Evolutionary conservation across 2,888 invertebrate genomes (phyloP).

Genomic region (Trichogramma dendrolimi): DNA sequence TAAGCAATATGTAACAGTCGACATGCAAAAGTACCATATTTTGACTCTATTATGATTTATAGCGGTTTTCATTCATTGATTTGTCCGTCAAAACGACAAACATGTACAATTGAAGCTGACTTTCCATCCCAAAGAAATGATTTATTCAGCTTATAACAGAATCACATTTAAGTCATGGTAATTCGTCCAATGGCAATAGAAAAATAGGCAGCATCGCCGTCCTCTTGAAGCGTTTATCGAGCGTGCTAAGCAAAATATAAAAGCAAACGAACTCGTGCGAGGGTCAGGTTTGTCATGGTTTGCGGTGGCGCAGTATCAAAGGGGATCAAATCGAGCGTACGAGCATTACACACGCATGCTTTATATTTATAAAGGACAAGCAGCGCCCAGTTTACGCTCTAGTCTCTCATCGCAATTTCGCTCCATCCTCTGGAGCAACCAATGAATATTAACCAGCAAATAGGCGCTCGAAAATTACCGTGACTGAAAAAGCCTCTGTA

Average conservation of each 20-base stretch:
- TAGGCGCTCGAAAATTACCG: slow-evolving; percentile 28
- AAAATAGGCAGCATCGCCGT: background rate
- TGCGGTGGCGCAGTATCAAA: slow-evolving; percentile 23
- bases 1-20: too few relatives aligned
- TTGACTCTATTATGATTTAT: too few relatives aligned
- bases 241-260: background rate
- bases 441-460: slow-evolving; percentile 53
- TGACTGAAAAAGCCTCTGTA: too few relatives aligned
- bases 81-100: too few relatives aligned
- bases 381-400: too few relatives aligned
- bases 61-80: too few relatives aligned
- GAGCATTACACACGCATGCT: slow-evolving; percentile 29
- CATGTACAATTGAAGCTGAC: too few relatives aligned
- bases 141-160: too few relatives aligned
- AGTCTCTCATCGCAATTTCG: slow-evolving; percentile 31
- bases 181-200: background rate
- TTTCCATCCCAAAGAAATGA: too few relatives aligned
- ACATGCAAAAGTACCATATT: too few relatives aligned
- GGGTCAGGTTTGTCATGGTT: background rate
- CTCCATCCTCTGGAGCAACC: slow-evolving; percentile 40
- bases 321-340: slow-evolving; percentile 42
- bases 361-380: too few relatives aligned
- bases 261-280: background rate
- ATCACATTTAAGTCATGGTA: too few relatives aligned
- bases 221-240: background rate